A percentile compares a stretch with the other conserved stretches of the same genome.
These are phyloP conservation scores for Aphelenchoides bicaudatus DNA, from an alignment of 2,888 invertebrate genomes.

Conservation along the genomic window DNA sequence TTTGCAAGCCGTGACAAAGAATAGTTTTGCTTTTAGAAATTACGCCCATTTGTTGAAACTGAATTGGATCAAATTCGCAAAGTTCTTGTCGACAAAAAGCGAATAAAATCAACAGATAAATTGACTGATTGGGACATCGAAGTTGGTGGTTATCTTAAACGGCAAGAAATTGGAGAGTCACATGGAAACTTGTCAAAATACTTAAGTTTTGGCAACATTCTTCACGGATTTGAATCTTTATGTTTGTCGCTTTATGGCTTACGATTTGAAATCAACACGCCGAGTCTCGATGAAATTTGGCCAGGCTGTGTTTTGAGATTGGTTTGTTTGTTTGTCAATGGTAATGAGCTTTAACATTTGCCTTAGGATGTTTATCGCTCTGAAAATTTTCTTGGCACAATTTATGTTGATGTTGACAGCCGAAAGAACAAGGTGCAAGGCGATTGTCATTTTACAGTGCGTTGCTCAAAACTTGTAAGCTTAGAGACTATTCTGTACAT, in stretches of 20 bases:
- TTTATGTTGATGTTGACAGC: constrained; percentile 95
- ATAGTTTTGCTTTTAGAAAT: constrained; percentile 27
- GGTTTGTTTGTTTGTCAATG: constrained; percentile 62
- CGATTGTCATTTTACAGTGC: constrained; percentile 97
- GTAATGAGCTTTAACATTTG: not conserved
- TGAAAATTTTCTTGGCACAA: constrained; percentile 72
- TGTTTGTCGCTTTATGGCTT: constrained; percentile 66
- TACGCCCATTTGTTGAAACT: constrained; percentile 39
- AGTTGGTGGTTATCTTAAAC: not conserved
- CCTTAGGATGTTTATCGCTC: constrained; percentile 72
- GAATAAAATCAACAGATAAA: not conserved
- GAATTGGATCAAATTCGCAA: constrained; percentile 39
- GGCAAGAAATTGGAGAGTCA: not conserved
- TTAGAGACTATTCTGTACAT: not conserved
- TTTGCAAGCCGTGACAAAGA: constrained; percentile 8
- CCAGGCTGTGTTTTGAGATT: constrained; percentile 82
- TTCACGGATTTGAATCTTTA: constrained; percentile 87
- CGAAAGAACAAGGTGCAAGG: constrained; percentile 82
- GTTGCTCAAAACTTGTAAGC: constrained; percentile 74
- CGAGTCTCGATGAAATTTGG: constrained; percentile 77
- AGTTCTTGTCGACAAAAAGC: constrained; percentile 12
- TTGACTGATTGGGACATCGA: constrained; percentile 3
- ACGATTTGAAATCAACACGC: constrained; percentile 30
- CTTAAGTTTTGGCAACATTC: constrained; percentile 25
- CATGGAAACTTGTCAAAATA: constrained; percentile 25